Base-by-base conservation (phyloP, 2,797 vertebrate species). In the Hoplostethus mediterraneus region DNA sequence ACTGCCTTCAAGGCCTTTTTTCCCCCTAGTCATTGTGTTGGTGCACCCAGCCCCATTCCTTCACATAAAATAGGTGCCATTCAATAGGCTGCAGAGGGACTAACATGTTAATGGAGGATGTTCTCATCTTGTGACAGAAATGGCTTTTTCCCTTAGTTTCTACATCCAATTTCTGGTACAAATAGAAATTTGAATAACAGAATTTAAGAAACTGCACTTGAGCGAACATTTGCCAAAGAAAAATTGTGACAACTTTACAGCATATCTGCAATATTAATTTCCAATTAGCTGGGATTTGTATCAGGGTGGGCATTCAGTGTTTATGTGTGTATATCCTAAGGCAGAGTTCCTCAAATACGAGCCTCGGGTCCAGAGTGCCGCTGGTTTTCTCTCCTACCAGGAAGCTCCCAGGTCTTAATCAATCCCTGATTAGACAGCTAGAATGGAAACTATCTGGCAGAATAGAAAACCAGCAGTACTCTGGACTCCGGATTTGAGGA, bases 21-120 rank as follows among this genome's bases (percentile, higher is more conserved):
- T 63, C 21, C 48, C 48, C 49, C 2, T 51, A 42, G 21, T 47
- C 57, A 54, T 79, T 67, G 63, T 72, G 67, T 67, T 77, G 63
- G 31, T 78, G 52, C 70, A 64, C 63, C 38, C 57, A 82, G 21
- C 49, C 28, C 45, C 65, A 55, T 74, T 82, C 55, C 83, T 62
- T 25, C 17, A 42, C 4, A 45, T 56, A 63, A 45, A 74, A 78
- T 69, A 47, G 47, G 44, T 40, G 45, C 1, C 1, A 42, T 69
- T 28, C 28, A 28, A 28, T 47, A 28, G n/a, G 17, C 72, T 68
- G 75, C 10, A 30, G 10, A 12, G 56, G 7, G n/a, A 33, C 3
- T 33, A 56, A 57, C 58, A 62, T n/a, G 60, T 21, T 58, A 11
- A 16, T 38, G 14, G n/a, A 21, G 5, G 8, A 59, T 47, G 14